Evolutionary conservation across 2,888 invertebrate genomes (phyloP).

Genomic region (Acanthosepion pharaonis): DNA sequence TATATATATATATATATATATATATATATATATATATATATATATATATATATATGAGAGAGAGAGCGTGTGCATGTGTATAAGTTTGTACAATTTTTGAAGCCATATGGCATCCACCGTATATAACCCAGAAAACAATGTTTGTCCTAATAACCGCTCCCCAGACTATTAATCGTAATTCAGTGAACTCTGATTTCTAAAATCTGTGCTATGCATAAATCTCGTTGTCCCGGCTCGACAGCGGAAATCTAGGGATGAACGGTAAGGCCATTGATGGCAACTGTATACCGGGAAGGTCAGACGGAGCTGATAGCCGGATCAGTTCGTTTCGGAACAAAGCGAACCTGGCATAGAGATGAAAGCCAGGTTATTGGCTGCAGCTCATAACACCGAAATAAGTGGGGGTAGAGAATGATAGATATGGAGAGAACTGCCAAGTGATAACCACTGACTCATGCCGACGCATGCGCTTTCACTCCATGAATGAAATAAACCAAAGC

Average conservation of each 20-base stretch:
- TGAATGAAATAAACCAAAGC: too few relatives aligned
- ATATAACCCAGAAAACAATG: not conserved
- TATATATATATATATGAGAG: too few relatives aligned
- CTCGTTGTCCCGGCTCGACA: not conserved
- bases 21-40: too few relatives aligned
- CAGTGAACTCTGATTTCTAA: not conserved
- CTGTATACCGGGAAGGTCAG: not conserved
- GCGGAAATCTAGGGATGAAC: not conserved
- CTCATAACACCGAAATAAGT: not conserved
- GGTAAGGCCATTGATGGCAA: not conserved
- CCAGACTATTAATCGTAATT: not conserved
- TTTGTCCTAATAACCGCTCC: not conserved
- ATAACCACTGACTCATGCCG: not conserved
- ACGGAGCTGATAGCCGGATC: not conserved
- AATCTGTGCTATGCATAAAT: not conserved
- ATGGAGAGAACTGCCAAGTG: not conserved
- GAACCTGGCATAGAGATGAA: not conserved
- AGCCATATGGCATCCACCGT: not conserved
- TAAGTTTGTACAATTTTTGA: too few relatives aligned
- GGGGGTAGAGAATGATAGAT: not conserved
- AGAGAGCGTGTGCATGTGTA: too few relatives aligned
- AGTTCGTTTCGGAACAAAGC: not conserved
- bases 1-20: too few relatives aligned
- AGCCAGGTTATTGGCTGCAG: not conserved
- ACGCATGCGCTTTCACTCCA: not conserved